Evolutionary conservation across 1,140 invertebrate species (phyloP), one percentile per base, ranked within the genome.

Genomic region (Hydropsyche tenuis): DNA sequence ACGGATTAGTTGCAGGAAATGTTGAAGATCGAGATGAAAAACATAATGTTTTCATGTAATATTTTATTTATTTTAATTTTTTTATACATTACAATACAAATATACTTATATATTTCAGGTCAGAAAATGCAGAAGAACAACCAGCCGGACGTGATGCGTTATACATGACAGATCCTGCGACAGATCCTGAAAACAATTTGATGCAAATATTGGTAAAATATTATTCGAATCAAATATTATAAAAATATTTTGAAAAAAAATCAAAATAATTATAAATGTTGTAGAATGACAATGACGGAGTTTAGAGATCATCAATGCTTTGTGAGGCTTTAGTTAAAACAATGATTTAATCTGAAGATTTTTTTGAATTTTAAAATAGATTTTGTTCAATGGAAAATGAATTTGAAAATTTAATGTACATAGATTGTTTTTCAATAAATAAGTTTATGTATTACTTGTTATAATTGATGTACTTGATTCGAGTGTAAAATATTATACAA

Each of bases 121-220:
- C 51, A 56, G 68, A 70, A 16, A 70, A 56, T 56, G 3, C 6
- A 5, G 68, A 70, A 37, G 68, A 70, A 30, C 42, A 56, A 43
- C 0, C 16, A 16, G 11, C 48, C 23, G 18, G 6, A 56, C 27
- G 48, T 37, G 30, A 70, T 48, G 20, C 56, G 25, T 27, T 51
- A 16, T 51, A 37, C 56, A 53, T 70, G 25, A 30, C 46, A 6
- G 68, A 56, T 18, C 25, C 22, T 56, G 48, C 9, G 1, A 48
- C 68, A 30, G 22, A 48, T 25, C n/a, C 48, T 12, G 68, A 70
- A 56, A 70, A 70, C n/a, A 37, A 70, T 70, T 42, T 70, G 0
- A 27, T 70, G 46, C 68, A 70, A 70, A 56, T 70, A 16, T 56
- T 70, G 68, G 68, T 70, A 70, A 30, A 42, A 23, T n/a, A 3